A percentile compares a stretch with the other conserved stretches of the same genome.
Conservation (phyloP, 2,888 invertebrate species). For the Aphelenchoides bicaudatus region DNA sequence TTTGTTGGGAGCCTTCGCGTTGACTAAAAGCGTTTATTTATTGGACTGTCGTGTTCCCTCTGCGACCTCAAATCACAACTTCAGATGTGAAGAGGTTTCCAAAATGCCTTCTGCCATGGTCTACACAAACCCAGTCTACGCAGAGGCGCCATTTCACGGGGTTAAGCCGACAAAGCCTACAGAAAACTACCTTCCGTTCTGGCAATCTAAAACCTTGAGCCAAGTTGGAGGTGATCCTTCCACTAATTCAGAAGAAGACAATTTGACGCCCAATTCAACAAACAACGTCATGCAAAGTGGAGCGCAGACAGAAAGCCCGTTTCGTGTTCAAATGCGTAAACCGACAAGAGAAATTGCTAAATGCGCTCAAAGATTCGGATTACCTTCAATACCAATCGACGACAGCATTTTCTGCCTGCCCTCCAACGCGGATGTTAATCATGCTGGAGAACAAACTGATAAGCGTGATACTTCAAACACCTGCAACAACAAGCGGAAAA, state of each 20-base stretch:
- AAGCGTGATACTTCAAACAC: no score
- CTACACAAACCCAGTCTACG: slow-evolving; percentile 9
- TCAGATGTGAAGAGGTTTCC: not conserved
- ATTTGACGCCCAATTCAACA: not conserved
- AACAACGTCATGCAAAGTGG: not conserved
- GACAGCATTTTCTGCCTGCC: not conserved
- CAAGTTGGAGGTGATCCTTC: no score
- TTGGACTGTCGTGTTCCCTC: slow-evolving; percentile 1
- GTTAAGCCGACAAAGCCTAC: not conserved
- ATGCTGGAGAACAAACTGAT: no score
- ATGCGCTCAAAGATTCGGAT: slow-evolving; percentile 7
- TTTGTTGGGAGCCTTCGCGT: slow-evolving; percentile 4
- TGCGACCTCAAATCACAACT: not conserved
- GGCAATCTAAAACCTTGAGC: slow-evolving; percentile 9
- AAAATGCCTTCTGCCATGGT: slow-evolving; percentile 3
- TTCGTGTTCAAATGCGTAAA: slow-evolving; percentile 16
- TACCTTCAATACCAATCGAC: not conserved
- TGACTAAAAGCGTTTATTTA: not conserved
- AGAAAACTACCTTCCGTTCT: not conserved
- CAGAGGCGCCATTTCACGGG: not conserved
- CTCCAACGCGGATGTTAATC: no score
- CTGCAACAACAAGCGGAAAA: not conserved
- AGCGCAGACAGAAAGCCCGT: not conserved
- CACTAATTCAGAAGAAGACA: not conserved
- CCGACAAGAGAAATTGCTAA: slow-evolving; percentile 13